Evolutionary conservation across 2,797 vertebrate genomes (phyloP), one percentile per base, ranked within the genome.

Genomic region (Microcaecilia unicolor): DNA sequence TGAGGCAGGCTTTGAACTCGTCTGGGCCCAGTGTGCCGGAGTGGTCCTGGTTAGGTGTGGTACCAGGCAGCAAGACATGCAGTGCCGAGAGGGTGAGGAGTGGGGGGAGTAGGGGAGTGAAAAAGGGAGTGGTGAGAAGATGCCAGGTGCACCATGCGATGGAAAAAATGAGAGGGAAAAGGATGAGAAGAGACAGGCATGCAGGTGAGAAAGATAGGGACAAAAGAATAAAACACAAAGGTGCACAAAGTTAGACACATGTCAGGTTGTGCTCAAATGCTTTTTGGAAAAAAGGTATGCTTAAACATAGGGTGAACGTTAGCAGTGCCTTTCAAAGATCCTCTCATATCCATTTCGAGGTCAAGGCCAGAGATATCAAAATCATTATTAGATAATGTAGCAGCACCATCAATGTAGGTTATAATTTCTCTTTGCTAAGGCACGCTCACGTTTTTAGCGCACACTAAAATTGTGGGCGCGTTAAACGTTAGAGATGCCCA

Each of bases 1-100:
- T 99, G 88, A 99, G 95, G 81, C 95, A 99, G 88, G 95, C 92
- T 90, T 97, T 99, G 89, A 99, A 99, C 67, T 99, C 95, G 76
- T 99, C 95, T 26, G 93, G 90, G 77, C 93, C 94, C 86, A 99
- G 84, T 75, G 87, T 93, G 88, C 95, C 95, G 70, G 93, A 92
- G 89, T 95, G 95, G 78, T 98, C 95, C 95, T 98, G 86, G 74
- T 78, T 55, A 68, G 61, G 72, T 71, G 51, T 78, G 68, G 70
- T 37, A 62, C 58, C 80, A 80, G 74, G 71, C 76, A 81, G 84
- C 71, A 56, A 82, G 79, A 74, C 81, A 83, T 84, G 84, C 80
- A 74, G 77, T 77, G 83, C 72, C 74, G 76, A 64, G 52, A 71
- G 51, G 67, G 77, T 76, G 87, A 8, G 15, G 32, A 15, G 41